A percentile compares a stretch with the other conserved stretches of the same genome.
These are phyloP conservation scores for Zaprionus obscuricornis DNA, from an alignment of 2,888 invertebrate species.

Conservation along the genomic window DNA sequence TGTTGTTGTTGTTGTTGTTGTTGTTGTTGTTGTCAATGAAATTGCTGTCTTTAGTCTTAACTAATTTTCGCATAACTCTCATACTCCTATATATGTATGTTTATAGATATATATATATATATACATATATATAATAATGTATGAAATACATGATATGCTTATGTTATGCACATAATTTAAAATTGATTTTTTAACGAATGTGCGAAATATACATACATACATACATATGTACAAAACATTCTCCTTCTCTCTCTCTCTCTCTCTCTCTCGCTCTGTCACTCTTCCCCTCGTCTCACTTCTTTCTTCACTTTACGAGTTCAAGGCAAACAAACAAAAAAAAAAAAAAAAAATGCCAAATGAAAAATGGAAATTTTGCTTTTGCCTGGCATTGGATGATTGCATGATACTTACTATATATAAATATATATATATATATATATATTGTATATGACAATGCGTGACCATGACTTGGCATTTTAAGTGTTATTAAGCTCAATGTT, in stretches of 20 bases:
- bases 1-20: no score
- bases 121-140: no score
- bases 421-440: not conserved
- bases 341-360: constrained; percentile 9
- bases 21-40: no score
- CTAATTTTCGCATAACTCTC: constrained; percentile 66
- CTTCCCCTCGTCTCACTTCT: no score
- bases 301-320: constrained; percentile 31
- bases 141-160: no score
- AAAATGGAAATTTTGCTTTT: constrained; percentile 16
- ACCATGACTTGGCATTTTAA: constrained; percentile 44
- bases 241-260: not conserved
- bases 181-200: constrained; percentile 48
- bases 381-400: constrained; percentile 22
- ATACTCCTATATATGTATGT: constrained; percentile 51
- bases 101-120: constrained; percentile 24
- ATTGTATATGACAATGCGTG: constrained; percentile 38
- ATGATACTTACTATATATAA: no score
- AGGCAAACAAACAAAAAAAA: no score
- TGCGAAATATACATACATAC: constrained; percentile 47
- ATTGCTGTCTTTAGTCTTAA: constrained; percentile 51
- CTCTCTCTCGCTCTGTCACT: constrained; percentile 24
- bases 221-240: not conserved
- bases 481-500: constrained; percentile 32
- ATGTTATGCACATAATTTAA: constrained; percentile 55